Percentiles rank a stretch among this genome's conserved stretches.
Evolutionary conservation across 2,888 invertebrate species (phyloP).

Genomic region (Acanthopleura granulata): DNA sequence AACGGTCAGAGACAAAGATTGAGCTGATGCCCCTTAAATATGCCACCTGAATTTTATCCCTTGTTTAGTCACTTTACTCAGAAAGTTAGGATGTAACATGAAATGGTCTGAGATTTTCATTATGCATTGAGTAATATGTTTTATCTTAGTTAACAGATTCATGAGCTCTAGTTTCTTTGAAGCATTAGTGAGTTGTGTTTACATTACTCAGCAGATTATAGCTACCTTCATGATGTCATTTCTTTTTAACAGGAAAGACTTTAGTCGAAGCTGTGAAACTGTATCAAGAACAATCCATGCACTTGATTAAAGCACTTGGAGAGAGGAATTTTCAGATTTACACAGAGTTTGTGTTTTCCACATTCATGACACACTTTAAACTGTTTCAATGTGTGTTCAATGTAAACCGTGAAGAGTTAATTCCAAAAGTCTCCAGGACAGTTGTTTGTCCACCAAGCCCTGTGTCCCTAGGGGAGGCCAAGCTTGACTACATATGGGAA

Average conservation of each 20-base stretch:
- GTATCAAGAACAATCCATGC: conserved; percentile 38
- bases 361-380: conserved; percentile 59
- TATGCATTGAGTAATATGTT: too few relatives aligned
- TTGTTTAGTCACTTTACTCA: too few relatives aligned
- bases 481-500: conserved; percentile 50
- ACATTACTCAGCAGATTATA: too few relatives aligned
- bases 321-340: conserved; percentile 53
- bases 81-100: too few relatives aligned
- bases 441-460: conserved; percentile 42
- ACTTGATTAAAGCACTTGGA: conserved; percentile 38
- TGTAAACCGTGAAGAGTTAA: conserved; percentile 35
- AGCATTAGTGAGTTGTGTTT: too few relatives aligned
- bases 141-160: too few relatives aligned
- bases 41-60: too few relatives aligned
- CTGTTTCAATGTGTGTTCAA: conserved; percentile 59
- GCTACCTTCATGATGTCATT: not conserved
- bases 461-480: conserved; percentile 38
- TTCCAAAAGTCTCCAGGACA: conserved; percentile 32
- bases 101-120: too few relatives aligned
- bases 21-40: too few relatives aligned
- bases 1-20: too few relatives aligned
- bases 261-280: conserved; percentile 50
- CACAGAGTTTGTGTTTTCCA: conserved; percentile 56
- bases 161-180: too few relatives aligned
- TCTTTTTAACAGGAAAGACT: conserved; percentile 28